These are phyloP conservation scores for Thaleichthys pacificus DNA, from an alignment of 2,797 vertebrate genomes.

Conservation along the genomic window DNA sequence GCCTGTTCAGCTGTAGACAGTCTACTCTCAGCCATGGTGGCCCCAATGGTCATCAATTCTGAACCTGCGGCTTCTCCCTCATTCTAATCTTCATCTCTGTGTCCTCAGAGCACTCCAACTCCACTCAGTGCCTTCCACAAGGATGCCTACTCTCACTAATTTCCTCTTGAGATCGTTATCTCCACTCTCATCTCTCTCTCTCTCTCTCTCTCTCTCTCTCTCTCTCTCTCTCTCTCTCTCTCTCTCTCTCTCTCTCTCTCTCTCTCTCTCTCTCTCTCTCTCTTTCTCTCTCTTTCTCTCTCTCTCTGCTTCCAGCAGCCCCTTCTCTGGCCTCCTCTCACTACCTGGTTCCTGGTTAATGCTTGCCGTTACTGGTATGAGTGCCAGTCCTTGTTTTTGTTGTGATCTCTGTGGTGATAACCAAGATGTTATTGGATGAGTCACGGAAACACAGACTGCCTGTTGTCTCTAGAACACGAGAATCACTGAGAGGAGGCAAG, in stretches of 20 bases:
- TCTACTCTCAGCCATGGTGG: not conserved
- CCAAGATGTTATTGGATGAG: constrained; percentile 11
- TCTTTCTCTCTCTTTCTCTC: not conserved
- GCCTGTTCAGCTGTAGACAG: not conserved
- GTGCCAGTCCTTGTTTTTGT: constrained; percentile 10
- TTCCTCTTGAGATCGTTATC: constrained; percentile 13
- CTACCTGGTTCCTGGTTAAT: not conserved
- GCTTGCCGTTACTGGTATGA: constrained; percentile 13
- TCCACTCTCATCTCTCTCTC: constrained; percentile 10
- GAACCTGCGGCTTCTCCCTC: not conserved
- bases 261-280: not conserved
- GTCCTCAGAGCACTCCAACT: constrained; percentile 16
- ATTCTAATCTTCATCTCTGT: constrained; percentile 28
- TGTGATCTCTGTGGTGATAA: constrained; percentile 14
- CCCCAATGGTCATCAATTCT: no score
- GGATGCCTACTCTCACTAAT: not conserved
- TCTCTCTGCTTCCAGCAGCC: not conserved
- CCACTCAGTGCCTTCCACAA: constrained; percentile 14
- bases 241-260: not conserved
- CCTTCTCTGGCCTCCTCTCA: not conserved
- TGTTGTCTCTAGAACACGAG: no score
- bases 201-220: not conserved
- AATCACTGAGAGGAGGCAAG: no score
- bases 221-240: not conserved
- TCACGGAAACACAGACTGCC: constrained; percentile 6